phyloP scores from a whole-genome alignment of 2,797 vertebrate species.

The Pachyuromys duprasi region DNA sequence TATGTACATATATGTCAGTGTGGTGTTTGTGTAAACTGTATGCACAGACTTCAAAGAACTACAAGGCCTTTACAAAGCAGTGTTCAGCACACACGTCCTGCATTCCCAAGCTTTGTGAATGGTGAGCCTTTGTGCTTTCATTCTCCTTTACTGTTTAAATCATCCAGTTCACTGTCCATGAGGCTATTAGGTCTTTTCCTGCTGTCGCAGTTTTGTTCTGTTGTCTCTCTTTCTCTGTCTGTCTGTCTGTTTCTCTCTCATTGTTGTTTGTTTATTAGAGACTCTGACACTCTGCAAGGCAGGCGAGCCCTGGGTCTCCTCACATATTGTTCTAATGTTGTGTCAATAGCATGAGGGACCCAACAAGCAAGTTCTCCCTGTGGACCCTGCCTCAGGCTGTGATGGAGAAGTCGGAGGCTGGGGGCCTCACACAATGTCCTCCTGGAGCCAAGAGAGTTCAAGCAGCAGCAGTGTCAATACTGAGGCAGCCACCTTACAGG shows the following conservation, averaged over 20 bases:
- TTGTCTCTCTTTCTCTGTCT: neutral
- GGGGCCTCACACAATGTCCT: neutral
- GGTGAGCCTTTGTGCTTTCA: neutral
- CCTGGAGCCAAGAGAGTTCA: neutral
- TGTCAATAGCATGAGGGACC: neutral
- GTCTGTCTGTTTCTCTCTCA: neutral
- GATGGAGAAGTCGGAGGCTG: neutral
- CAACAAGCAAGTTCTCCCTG: neutral
- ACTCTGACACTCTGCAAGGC: neutral
- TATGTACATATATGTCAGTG: neutral
- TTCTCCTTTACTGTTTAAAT: slow-evolving; percentile 25
- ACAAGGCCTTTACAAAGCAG: neutral
- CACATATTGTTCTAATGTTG: neutral
- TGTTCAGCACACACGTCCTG: neutral
- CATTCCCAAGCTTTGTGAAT: neutral
- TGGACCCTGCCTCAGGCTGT: neutral
- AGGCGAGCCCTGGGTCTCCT: neutral
- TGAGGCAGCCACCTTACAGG: neutral
- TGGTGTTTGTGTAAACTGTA: slow-evolving; percentile 50
- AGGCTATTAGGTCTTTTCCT: neutral
- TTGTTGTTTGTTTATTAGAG: neutral
- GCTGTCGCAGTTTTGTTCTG: neutral
- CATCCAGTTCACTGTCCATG: neutral
- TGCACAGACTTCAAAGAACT: neutral
- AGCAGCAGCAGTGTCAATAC: neutral